These are phyloP conservation scores for Drosophila setifemur DNA, from an alignment of 1,140 invertebrate genomes.

Conservation along the genomic window DNA sequence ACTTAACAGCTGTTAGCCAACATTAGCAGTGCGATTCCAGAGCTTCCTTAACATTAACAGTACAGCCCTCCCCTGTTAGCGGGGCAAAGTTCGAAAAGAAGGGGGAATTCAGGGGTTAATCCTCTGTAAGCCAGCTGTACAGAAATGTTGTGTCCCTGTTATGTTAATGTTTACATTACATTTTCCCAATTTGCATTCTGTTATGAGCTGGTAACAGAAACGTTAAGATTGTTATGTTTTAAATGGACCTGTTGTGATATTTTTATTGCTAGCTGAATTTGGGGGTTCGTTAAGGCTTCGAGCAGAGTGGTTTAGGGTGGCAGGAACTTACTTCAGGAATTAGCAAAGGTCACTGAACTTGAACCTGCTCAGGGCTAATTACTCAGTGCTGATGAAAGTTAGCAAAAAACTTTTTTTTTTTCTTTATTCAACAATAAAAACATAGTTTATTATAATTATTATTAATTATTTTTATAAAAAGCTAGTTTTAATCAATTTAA, in stretches of 20 bases:
- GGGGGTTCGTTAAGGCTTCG: no score
- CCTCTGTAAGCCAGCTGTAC: slow-evolving; percentile 29
- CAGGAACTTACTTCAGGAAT: background rate
- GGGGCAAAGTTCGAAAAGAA: slow-evolving; percentile 65
- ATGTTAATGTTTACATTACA: background rate
- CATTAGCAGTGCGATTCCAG: background rate
- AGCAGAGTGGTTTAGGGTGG: background rate
- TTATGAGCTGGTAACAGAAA: no score
- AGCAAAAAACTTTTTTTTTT: no score
- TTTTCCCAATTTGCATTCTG: background rate
- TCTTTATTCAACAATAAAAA: no score
- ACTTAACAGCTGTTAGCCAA: background rate
- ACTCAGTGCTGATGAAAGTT: no score
- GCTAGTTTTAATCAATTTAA: no score
- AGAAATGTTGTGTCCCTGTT: background rate
- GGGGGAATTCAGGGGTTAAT: slow-evolving; percentile 40
- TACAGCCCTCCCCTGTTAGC: slow-evolving; percentile 22
- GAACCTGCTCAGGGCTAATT: no score
- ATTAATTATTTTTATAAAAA: no score
- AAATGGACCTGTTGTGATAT: background rate
- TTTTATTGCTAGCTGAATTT: background rate
- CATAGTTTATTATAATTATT: no score
- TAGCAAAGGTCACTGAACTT: background rate
- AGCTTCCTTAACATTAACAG: slow-evolving; percentile 18
- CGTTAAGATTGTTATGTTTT: no score